Evolutionary conservation across 1,140 invertebrate genomes (phyloP), one percentile per base, ranked within the genome.

Genomic region (Chironomus striatipennis): DNA sequence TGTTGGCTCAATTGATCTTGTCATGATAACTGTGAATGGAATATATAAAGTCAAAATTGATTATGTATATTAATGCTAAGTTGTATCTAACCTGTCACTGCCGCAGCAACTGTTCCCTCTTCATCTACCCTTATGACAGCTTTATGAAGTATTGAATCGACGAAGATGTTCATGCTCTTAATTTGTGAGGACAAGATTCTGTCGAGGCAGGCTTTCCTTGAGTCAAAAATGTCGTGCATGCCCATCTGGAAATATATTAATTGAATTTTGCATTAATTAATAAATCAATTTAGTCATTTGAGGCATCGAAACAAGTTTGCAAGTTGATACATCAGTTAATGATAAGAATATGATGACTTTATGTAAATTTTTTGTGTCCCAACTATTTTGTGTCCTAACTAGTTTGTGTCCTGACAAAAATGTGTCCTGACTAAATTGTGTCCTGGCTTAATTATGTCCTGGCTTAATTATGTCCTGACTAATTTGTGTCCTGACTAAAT

Each of bases 111-210:
- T 21, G 87, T 87, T 24, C 90, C 90, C 78, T 88, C 84, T 82
- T 93, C 91, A 78, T 90, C 88, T 0, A 92, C 87, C 78, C 88
- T 86, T 34, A 92, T 86, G 75, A 85, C 88, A 17, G 88, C 88
- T 80, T 91, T 90, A 78, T 92, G 91, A 2, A 89, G 5, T 0
- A 57, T 77, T 1, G 87, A 86, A 73, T 86, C 83, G 5, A 34
- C 73, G 57, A 78, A 10, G 74, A 84, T 75, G 77, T 80, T n/a
- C 88, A 75, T 43, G 78, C 78, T 77, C 83, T 78, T 43, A 79
- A 75, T 9, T 84, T 77, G 57, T 83, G 77, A 34, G 1, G 24
- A 34, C 5, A 34, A 57, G 86, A 79, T 42, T 17, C 84, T 83
- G 12, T 57, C 47, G 5, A 93, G 82, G 77, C 91, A 85, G 7